phyloP scores from a whole-genome alignment of 2,888 invertebrate species.

The Heterodera filipjevi region DNA sequence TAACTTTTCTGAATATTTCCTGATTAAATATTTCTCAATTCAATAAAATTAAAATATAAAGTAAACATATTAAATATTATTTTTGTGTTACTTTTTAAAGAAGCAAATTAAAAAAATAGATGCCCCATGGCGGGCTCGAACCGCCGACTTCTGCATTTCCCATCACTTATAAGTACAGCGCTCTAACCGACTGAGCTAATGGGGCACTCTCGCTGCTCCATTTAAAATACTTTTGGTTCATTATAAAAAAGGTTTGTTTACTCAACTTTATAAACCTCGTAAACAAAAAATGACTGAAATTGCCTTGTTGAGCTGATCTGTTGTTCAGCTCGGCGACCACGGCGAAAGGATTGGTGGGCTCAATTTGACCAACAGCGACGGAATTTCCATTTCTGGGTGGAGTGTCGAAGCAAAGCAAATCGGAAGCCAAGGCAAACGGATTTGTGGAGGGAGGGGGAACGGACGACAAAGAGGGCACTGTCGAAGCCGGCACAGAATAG shows the following conservation, averaged over 20 bases:
- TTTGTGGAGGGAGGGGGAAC: conserved; percentile 23
- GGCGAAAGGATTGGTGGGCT: conserved; percentile 56
- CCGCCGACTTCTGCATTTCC: conserved; percentile 32
- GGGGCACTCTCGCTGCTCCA: conserved; percentile 26
- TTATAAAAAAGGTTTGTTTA: neutral
- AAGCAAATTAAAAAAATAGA: conserved; percentile 15
- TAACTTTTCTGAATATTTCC: too few relatives aligned
- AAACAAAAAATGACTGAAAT: neutral
- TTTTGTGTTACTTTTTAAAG: neutral
- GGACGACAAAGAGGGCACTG: conserved; percentile 13
- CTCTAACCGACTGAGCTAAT: conserved; percentile 48
- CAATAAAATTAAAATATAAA: neutral
- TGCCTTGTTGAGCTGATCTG: conserved; percentile 31
- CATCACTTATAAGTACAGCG: conserved; percentile 44
- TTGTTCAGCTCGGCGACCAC: conserved; percentile 30
- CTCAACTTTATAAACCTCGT: neutral
- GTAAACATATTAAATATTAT: neutral
- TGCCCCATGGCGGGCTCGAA: conserved; percentile 36
- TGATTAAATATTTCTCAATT: too few relatives aligned
- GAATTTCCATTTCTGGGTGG: conserved; percentile 17
- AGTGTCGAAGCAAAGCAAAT: conserved; percentile 26
- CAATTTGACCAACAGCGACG: conserved; percentile 28
- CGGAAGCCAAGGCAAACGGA: conserved; percentile 28
- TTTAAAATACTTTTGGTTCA: neutral
- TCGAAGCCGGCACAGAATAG: neutral